Conservation (phyloP, 2,888 invertebrate genomes). For the Eulithis testata region DNA sequence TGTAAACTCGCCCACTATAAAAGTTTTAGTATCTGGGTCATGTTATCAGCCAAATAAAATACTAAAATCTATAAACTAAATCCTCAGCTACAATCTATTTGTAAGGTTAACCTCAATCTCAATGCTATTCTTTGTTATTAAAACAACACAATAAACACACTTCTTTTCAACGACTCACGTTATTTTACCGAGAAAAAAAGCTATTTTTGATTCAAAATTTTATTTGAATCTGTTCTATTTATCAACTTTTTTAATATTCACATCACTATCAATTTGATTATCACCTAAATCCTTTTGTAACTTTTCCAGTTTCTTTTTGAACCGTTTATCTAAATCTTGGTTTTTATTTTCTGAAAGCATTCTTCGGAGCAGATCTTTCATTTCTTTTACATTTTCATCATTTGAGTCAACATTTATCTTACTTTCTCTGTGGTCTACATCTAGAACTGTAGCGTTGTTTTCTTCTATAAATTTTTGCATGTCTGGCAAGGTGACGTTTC, state of each 20-base stretch:
- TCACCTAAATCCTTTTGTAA: constrained; percentile 54
- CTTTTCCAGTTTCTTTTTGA: constrained; percentile 57
- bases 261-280: constrained; percentile 35
- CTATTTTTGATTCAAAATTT: neutral
- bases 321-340: constrained; percentile 50
- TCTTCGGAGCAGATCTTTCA: constrained; percentile 60
- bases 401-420: constrained; percentile 35
- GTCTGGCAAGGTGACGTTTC: constrained; percentile 50
- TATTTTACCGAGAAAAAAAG: neutral
- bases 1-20: constrained; percentile 50
- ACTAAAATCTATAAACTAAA: constrained; percentile 26
- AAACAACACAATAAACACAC: constrained; percentile 3
- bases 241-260: constrained; percentile 43
- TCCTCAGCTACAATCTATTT: constrained; percentile 11
- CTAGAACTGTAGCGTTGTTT: constrained; percentile 72
- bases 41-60: constrained; percentile 29
- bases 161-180: neutral
- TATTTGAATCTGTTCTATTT: constrained; percentile 1
- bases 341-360: constrained; percentile 57
- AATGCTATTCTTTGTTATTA: constrained; percentile 13
- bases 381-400: constrained; percentile 48
- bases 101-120: constrained; percentile 13
- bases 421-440: constrained; percentile 44
- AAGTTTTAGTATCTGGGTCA: constrained; percentile 28
- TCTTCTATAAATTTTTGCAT: constrained; percentile 52